These are phyloP conservation scores for Ictalurus punctatus DNA, from an alignment of 2,113 vertebrate genomes.

Conservation along the genomic window DNA sequence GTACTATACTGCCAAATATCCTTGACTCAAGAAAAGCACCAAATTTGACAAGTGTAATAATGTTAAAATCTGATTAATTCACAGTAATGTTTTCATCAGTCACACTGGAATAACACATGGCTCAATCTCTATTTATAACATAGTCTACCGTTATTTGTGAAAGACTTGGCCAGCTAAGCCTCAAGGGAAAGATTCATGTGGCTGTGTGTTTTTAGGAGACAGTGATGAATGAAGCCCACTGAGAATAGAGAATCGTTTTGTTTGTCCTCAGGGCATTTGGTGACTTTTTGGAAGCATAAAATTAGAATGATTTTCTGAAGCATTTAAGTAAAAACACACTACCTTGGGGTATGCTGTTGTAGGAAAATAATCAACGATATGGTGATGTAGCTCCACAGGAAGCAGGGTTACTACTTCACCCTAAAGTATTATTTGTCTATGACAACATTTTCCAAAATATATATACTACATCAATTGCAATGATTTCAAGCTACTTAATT, in stretches of 20 bases:
- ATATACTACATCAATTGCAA: background rate
- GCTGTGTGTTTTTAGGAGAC: slow-evolving; percentile 13
- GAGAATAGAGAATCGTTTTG: slow-evolving; percentile 6
- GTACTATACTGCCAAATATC: background rate
- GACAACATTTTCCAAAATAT: background rate
- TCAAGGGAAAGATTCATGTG: background rate
- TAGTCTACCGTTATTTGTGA: background rate
- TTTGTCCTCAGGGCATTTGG: slow-evolving; percentile 26
- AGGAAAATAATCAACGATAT: background rate
- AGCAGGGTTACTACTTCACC: background rate
- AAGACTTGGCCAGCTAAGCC: slow-evolving; percentile 1
- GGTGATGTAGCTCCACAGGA: background rate
- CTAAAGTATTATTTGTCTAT: background rate
- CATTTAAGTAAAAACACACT: background rate
- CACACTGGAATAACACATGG: background rate
- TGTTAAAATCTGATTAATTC: slow-evolving; percentile 29
- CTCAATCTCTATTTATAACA: slow-evolving; percentile 12
- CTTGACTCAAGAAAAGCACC: background rate
- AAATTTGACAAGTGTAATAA: slow-evolving; percentile 20
- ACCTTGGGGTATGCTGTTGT: too few species aligned
- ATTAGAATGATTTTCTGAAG: background rate
- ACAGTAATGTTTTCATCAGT: background rate
- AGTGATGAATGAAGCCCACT: slow-evolving; percentile 22
- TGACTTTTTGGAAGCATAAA: slow-evolving; percentile 13
- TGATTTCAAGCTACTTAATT: background rate